A percentile compares a stretch with the other conserved stretches of the same genome.
Conservation (phyloP, 2,888 invertebrate genomes). For the Apotomis betuletana region DNA sequence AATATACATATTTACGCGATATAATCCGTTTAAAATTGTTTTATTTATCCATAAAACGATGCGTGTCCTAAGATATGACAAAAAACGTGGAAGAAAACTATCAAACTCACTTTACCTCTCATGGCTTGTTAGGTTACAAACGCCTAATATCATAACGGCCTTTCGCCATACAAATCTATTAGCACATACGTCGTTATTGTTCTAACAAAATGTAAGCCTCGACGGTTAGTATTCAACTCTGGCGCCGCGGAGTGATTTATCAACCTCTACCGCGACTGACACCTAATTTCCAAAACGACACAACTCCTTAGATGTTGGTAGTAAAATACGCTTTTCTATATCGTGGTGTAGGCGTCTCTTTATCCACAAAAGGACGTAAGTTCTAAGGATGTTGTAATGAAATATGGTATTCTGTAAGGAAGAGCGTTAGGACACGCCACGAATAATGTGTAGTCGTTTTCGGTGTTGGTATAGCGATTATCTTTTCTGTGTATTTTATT, state of each 20-base stretch:
- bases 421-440: background rate
- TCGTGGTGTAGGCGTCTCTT: background rate
- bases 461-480: slow-evolving; percentile 10
- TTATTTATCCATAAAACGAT: background rate
- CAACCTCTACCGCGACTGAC: slow-evolving; percentile 2
- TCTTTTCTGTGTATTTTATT: background rate
- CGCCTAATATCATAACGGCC: background rate
- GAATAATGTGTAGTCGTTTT: slow-evolving; percentile 18
- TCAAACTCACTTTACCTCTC: background rate
- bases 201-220: background rate
- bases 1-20: no score
- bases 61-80: background rate
- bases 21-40: no score
- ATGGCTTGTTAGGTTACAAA: background rate
- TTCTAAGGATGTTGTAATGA: background rate
- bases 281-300: background rate
- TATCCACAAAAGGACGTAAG: slow-evolving; percentile 15
- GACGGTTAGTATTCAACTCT: slow-evolving; percentile 15
- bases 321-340: background rate
- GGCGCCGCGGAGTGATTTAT: slow-evolving; percentile 12
- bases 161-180: background rate
- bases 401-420: background rate
- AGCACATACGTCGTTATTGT: background rate
- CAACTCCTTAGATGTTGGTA: background rate
- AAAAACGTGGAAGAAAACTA: background rate